These are phyloP conservation scores for Ophioninae sp. DNA, from an alignment of 2,888 invertebrate species.

Conservation along the genomic window DNA sequence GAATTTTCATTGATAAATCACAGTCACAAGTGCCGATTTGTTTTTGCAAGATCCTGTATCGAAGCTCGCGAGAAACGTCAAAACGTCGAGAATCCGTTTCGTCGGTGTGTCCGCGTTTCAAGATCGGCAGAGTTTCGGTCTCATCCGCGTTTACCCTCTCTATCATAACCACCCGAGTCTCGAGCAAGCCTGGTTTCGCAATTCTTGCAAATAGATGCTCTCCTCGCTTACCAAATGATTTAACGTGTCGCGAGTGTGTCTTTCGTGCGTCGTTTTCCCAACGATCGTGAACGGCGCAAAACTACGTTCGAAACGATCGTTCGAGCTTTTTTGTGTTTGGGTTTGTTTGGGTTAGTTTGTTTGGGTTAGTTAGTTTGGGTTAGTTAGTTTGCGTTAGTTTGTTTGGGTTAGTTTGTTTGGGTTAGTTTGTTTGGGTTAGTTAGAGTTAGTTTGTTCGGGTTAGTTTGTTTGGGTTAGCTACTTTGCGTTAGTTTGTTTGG, in stretches of 20 bases:
- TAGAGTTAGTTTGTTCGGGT: too few species aligned
- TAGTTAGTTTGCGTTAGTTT: too few species aligned
- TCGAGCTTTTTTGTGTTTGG: not conserved
- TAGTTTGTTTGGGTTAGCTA: too few species aligned
- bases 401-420: too few species aligned
- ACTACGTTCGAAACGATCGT: not conserved
- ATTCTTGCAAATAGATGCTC: slow-evolving; percentile 47
- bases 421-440: too few species aligned
- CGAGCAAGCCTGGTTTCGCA: slow-evolving; percentile 42
- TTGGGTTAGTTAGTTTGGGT: too few species aligned
- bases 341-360: too few species aligned
- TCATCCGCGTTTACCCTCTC: not conserved
- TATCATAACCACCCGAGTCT: slow-evolving; percentile 3
- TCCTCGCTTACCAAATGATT: slow-evolving; percentile 36
- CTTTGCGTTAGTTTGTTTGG: too few species aligned
- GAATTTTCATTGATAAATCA: too few species aligned
- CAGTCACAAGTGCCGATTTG: not conserved
- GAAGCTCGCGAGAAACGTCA: slow-evolving; percentile 3
- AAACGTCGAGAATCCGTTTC: slow-evolving; percentile 3
- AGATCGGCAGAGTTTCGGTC: slow-evolving; percentile 23
- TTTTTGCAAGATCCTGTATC: not conserved
- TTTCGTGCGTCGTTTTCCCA: slow-evolving; percentile 6
- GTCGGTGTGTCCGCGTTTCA: not conserved
- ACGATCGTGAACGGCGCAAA: not conserved
- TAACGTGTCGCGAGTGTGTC: slow-evolving; percentile 21